Base-by-base conservation (phyloP, 2,797 vertebrate genomes). In the Austrolebias charrua region DNA sequence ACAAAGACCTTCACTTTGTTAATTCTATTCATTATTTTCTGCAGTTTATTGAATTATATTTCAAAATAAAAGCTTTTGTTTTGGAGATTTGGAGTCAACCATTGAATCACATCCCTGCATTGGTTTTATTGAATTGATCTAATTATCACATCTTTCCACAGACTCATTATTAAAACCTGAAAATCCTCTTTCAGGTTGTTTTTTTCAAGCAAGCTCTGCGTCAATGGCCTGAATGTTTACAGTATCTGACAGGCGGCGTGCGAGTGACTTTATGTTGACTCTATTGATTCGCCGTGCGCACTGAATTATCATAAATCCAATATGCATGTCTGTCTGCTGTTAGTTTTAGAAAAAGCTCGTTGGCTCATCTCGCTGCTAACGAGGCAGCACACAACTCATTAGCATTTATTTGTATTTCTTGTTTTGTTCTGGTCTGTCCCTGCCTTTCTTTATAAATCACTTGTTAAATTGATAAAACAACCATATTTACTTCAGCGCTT, bases 231-330 rank as follows among this genome's bases (percentile, higher is more conserved):
- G 28, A 35, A 60, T 29, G 33, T 75, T 79, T 55, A 59, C 20
- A 6, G 8, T 43, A 28, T 42, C 45, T 74, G 55, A 73, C 43
- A 15, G 60, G 70, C 48, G 14, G 45, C 1, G 49, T 47, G 5
- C 10, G 20, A 69, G 63, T 28, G 16, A 31, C 24, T 40, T 33
- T 60, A 20, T 75, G 79, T 81, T 76, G 70, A 76, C 66, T 71
- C 15, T 69, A 81, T 88, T 57, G 82, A 87, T 85, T 76, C 60
- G 52, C 67, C 45, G 29, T 49, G 74, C 7, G 66, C 65, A 59
- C 75, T 74, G 60, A 73, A 75, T 84, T 83, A 86, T 71, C 81
- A 76, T 86, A 66, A 80, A 83, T 76, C 75, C 83, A 64, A 76
- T 79, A 60, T 79, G 63, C 72, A 71, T 64, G 81, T 75, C 67